These are phyloP conservation scores for Phocides pigmalion DNA, from an alignment of 1,140 invertebrate genomes.

Conservation along the genomic window DNA sequence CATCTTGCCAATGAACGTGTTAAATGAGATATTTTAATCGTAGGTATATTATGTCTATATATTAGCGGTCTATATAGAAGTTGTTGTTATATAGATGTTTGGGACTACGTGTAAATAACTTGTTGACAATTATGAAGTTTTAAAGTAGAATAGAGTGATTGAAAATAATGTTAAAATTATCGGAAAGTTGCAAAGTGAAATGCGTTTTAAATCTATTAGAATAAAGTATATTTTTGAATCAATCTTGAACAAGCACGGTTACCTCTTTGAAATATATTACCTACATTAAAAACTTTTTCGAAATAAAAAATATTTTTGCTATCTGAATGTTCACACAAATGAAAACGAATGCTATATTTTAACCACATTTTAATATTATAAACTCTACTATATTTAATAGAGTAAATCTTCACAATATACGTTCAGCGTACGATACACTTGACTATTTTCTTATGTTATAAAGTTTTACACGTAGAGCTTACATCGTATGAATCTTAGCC, in stretches of 20 bases:
- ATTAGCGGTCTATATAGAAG: conserved; percentile 57
- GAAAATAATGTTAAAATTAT: conserved; percentile 4
- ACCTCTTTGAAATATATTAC: conserved; percentile 5
- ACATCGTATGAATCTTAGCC: no score
- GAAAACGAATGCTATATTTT: background rate
- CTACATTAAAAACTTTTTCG: background rate
- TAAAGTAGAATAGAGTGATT: conserved; percentile 41
- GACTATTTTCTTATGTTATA: background rate
- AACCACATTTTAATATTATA: background rate
- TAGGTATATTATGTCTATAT: conserved; percentile 38
- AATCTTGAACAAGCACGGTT: background rate
- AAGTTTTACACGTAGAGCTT: background rate
- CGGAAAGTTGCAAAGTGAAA: background rate
- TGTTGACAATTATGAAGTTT: conserved; percentile 51
- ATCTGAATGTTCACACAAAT: background rate
- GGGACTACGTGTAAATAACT: conserved; percentile 44
- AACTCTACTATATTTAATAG: background rate
- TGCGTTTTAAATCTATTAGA: background rate
- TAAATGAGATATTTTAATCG: conserved; percentile 22
- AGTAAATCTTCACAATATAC: background rate
- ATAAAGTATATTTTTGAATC: conserved; percentile 11
- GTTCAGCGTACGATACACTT: background rate
- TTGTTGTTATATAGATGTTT: conserved; percentile 63
- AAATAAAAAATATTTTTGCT: conserved; percentile 7
- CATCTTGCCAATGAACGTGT: no score